phyloP scores from a whole-genome alignment of 2,888 invertebrate species.

The Allygus modestus region DNA sequence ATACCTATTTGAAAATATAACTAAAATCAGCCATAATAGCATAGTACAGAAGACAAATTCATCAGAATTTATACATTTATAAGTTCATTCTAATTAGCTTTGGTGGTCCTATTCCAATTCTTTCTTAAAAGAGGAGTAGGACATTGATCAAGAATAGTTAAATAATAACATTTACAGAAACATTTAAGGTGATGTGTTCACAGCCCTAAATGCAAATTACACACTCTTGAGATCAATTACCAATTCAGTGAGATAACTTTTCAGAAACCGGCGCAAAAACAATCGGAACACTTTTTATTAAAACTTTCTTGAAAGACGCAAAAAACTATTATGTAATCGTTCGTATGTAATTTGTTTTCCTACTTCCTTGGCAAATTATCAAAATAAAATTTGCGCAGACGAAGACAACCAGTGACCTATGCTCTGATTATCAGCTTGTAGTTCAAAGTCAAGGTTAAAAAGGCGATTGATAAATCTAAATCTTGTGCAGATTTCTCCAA shows the following conservation, averaged over 20 bases:
- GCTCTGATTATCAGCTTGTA: slow-evolving; percentile 27
- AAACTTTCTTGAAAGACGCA: neutral
- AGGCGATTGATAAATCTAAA: slow-evolving; percentile 37
- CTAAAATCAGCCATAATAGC: no score
- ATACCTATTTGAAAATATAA: no score
- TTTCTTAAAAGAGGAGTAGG: no score
- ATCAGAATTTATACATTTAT: no score
- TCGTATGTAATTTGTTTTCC: neutral
- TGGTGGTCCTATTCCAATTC: no score
- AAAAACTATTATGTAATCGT: neutral
- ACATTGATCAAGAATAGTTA: no score
- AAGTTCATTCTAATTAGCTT: no score
- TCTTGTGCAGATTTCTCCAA: neutral
- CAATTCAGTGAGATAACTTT: neutral
- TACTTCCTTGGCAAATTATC: slow-evolving; percentile 30
- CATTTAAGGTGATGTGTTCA: no score
- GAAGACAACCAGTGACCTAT: slow-evolving; percentile 9
- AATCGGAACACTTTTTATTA: neutral
- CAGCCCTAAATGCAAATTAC: no score
- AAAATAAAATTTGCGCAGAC: slow-evolving; percentile 39
- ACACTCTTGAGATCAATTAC: slow-evolving; percentile 13
- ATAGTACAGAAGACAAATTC: no score
- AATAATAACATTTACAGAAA: no score
- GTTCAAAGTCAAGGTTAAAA: slow-evolving; percentile 51
- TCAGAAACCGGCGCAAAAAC: neutral